phyloP scores from a whole-genome alignment of 2,888 invertebrate species.

The Chalcosyrphus nemorum region DNA sequence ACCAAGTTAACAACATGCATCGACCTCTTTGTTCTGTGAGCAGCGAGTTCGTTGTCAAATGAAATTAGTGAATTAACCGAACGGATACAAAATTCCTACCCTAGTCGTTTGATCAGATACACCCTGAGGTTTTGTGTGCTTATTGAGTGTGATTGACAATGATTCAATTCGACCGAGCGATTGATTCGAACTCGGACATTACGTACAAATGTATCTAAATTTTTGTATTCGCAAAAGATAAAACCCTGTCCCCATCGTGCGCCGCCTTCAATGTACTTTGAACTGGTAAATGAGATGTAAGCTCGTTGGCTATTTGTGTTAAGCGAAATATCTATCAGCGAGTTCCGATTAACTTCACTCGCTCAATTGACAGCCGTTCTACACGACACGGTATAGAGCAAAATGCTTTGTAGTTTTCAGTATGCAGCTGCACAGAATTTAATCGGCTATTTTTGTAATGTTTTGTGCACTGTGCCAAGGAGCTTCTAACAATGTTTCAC shows the following conservation, averaged over 20 bases:
- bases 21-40: slow-evolving; percentile 65
- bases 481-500: slow-evolving; percentile 20
- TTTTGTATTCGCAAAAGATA: slow-evolving; percentile 23
- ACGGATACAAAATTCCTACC: slow-evolving; percentile 61
- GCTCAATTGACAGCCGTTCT: slow-evolving; percentile 29
- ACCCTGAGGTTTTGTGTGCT: background rate
- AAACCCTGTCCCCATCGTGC: background rate
- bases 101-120: slow-evolving; percentile 50
- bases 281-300: slow-evolving; percentile 69
- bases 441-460: slow-evolving; percentile 2
- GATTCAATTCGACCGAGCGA: slow-evolving; percentile 57
- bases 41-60: slow-evolving; percentile 66
- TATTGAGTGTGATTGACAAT: slow-evolving; percentile 65
- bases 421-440: slow-evolving; percentile 15
- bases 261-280: slow-evolving; percentile 46
- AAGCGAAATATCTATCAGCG: slow-evolving; percentile 46
- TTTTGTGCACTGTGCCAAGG: slow-evolving; percentile 12
- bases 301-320: slow-evolving; percentile 70
- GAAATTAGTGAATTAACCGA: slow-evolving; percentile 59
- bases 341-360: slow-evolving; percentile 42
- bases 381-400: background rate
- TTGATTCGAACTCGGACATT: slow-evolving; percentile 54
- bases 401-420: slow-evolving; percentile 17
- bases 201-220: slow-evolving; percentile 54
- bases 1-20: slow-evolving; percentile 62